A percentile compares a stretch with the other conserved stretches of the same genome.
phyloP scores from a whole-genome alignment of 2,797 vertebrate species.

The Taenioides sp. region DNA sequence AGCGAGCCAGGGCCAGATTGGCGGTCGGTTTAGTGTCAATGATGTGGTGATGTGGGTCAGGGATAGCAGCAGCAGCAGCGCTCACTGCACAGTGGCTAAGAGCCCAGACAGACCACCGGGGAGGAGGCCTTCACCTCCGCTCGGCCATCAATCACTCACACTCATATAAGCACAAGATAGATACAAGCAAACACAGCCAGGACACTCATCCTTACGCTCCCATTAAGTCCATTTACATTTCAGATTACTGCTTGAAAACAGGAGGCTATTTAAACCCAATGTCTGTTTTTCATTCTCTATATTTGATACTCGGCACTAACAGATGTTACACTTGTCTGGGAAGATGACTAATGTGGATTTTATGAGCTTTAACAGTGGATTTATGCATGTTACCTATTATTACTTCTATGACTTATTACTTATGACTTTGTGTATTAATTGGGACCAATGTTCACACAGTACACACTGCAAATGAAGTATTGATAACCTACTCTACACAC shows the following conservation, averaged over 20 bases:
- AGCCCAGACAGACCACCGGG: slow-evolving; percentile 77
- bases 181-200: slow-evolving; percentile 63
- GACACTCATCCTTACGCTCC: slow-evolving; percentile 40
- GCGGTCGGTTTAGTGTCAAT: slow-evolving; percentile 77
- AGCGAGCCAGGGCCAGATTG: slow-evolving; percentile 66
- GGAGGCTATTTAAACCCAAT: slow-evolving; percentile 21
- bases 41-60: slow-evolving; percentile 75
- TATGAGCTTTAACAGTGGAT: not conserved
- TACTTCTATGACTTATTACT: no score
- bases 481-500: no score
- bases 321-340: slow-evolving; percentile 18
- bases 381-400: no score
- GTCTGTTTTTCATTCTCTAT: slow-evolving; percentile 26
- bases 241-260: slow-evolving; percentile 17
- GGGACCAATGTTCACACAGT: no score
- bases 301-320: slow-evolving; percentile 24
- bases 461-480: no score
- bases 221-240: slow-evolving; percentile 34
- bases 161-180: slow-evolving; percentile 65
- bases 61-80: slow-evolving; percentile 70
- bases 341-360: not conserved
- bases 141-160: slow-evolving; percentile 68
- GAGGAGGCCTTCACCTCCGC: slow-evolving; percentile 71
- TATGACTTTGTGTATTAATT: no score
- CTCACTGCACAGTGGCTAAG: slow-evolving; percentile 78